Conservation (phyloP, 2,113 vertebrate species). For the Mungos mungo region DNA sequence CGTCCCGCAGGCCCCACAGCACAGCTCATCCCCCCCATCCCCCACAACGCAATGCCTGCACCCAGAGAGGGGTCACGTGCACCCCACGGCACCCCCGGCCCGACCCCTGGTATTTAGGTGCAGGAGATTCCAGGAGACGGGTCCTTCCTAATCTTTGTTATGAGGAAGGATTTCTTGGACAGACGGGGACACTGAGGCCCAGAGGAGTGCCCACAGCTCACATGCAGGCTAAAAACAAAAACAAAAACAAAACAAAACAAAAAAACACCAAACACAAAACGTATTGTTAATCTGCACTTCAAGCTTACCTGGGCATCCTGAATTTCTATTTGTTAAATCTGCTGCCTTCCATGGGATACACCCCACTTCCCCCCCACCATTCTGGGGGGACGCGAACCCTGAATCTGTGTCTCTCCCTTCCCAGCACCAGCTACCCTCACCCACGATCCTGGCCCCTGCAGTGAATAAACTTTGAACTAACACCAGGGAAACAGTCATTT, state of each 20-base stretch:
- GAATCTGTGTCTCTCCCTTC: background rate
- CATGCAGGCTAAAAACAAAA: too few species aligned
- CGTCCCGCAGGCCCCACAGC: background rate
- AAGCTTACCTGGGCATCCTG: too few species aligned
- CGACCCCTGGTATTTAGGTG: background rate
- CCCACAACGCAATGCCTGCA: background rate
- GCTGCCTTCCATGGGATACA: background rate
- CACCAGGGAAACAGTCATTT: background rate
- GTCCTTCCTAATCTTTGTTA: background rate
- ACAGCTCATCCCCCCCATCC: background rate
- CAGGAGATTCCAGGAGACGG: background rate
- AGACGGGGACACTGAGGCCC: background rate
- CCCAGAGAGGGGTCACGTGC: accelerated
- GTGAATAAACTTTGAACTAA: background rate
- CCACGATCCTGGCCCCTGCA: background rate
- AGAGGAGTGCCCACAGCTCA: background rate
- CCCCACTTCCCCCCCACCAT: background rate
- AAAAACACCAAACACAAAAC: background rate
- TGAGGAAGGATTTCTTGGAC: background rate
- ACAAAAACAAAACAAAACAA: background rate
- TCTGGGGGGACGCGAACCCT: background rate
- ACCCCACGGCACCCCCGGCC: background rate
- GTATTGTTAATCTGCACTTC: background rate
- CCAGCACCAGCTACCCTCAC: background rate
- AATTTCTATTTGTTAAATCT: background rate